A percentile compares a stretch with the other conserved stretches of the same genome.
phyloP scores from a whole-genome alignment of 2,797 vertebrate species.

The Halcyon chelicuti region DNA sequence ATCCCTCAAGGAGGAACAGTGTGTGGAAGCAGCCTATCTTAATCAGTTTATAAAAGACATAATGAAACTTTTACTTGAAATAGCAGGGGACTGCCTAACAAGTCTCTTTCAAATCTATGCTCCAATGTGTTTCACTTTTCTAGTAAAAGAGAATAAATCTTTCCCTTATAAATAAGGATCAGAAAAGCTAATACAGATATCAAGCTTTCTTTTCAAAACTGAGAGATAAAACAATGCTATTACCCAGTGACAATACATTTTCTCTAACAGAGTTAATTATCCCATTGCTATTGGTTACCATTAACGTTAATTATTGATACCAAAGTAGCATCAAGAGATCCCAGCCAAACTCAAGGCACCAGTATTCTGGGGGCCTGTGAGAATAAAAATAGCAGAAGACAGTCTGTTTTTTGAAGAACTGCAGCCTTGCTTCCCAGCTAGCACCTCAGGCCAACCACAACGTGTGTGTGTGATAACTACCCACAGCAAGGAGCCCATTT shows the following conservation, averaged over 20 bases:
- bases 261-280: conserved; percentile 38
- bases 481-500: neutral
- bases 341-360: neutral
- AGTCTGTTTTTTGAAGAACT: neutral
- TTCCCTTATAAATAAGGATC: neutral
- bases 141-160: neutral
- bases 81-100: neutral
- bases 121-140: neutral
- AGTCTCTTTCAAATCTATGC: neutral
- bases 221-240: neutral
- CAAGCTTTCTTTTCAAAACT: neutral
- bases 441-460: neutral
- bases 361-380: neutral
- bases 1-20: neutral
- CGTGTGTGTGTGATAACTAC: neutral
- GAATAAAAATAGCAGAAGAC: neutral
- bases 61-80: neutral
- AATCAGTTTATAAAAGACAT: neutral
- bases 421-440: neutral
- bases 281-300: neutral
- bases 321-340: neutral
- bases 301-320: conserved; percentile 46
- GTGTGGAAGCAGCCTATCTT: neutral
- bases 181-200: neutral
- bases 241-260: conserved; percentile 5